Conservation (phyloP, 2,113 vertebrate genomes). For the Phyllostomus hastatus region DNA sequence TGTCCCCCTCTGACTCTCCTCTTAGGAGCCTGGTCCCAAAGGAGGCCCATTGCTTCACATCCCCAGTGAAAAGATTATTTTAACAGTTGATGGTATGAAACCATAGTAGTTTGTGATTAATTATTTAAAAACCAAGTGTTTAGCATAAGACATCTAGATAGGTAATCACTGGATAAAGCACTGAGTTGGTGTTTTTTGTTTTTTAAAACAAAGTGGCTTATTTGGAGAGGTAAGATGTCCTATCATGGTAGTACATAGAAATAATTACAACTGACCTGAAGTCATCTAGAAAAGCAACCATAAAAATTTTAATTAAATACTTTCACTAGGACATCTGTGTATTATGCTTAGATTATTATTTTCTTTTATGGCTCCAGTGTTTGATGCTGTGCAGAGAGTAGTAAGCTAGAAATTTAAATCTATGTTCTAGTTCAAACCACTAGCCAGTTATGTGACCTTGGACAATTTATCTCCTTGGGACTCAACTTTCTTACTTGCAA, state of each 20-base stretch:
- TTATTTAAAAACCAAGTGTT: conserved; percentile 3
- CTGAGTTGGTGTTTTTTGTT: neutral
- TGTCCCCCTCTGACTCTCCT: neutral
- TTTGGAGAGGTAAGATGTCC: neutral
- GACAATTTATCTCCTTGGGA: neutral
- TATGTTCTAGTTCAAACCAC: neutral
- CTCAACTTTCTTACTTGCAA: neutral
- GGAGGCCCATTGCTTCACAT: neutral
- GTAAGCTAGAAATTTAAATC: neutral
- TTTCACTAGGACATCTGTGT: neutral
- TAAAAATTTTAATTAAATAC: neutral
- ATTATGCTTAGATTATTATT: neutral
- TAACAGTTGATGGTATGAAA: neutral
- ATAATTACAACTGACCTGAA: neutral
- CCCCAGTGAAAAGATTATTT: neutral
- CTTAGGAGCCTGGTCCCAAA: neutral
- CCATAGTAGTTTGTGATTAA: neutral
- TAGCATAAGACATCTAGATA: neutral
- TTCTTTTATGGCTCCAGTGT: neutral
- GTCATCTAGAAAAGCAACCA: neutral
- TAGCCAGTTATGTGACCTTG: neutral
- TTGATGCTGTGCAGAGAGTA: neutral
- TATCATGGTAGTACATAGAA: neutral
- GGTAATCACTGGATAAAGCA: neutral
- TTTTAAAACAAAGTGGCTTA: neutral